Evolutionary conservation across 1,140 invertebrate species (phyloP).

Genomic region (Macrosteles quadrilineatus): DNA sequence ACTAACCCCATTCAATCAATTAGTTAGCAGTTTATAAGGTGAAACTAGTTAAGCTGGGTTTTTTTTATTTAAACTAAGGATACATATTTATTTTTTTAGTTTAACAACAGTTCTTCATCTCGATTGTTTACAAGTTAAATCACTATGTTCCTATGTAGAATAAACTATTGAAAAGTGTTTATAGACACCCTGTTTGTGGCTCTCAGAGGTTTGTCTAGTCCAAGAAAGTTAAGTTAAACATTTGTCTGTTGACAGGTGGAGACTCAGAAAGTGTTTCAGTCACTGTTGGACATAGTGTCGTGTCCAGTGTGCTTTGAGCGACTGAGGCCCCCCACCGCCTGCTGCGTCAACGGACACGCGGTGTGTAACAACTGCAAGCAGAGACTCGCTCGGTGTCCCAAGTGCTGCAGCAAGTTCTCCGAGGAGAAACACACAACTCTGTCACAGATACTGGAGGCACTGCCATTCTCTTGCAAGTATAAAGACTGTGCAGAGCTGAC

Average conservation of each 20-base stretch:
- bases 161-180: too few species aligned
- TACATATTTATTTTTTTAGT: too few species aligned
- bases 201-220: too few species aligned
- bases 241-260: neutral
- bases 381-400: neutral
- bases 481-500: neutral
- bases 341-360: neutral
- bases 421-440: neutral
- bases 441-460: neutral
- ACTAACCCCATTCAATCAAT: too few species aligned
- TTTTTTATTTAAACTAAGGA: too few species aligned
- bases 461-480: neutral
- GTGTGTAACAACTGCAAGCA: neutral
- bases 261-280: neutral
- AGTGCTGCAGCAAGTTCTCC: neutral
- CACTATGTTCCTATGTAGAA: too few species aligned
- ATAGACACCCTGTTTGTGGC: too few species aligned
- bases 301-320: neutral
- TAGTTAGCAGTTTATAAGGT: too few species aligned
- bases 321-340: neutral
- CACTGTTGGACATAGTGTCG: neutral
- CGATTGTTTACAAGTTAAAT: too few species aligned
- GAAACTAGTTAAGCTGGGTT: too few species aligned
- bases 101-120: too few species aligned
- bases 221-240: neutral